Base-by-base conservation (phyloP, 2,113 vertebrate species). In the Cyanocitta stelleri region DNA sequence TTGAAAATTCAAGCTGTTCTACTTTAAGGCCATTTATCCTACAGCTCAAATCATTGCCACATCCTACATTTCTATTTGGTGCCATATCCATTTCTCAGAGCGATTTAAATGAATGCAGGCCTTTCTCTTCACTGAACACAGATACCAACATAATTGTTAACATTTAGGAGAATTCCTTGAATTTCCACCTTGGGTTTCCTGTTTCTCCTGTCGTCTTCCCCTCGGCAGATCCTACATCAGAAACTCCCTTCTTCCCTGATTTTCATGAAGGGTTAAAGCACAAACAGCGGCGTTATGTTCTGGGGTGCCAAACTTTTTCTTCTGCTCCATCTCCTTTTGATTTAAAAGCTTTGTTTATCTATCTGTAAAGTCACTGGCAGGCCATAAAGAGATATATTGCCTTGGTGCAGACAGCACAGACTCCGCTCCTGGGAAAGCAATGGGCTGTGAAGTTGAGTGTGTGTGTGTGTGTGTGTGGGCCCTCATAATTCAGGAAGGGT, bases 321-420 rank as follows among this genome's bases (percentile, higher is more conserved):
- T 92, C 59, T 95, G 77, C 84, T 95, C 66, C 7, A 0, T 82
- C 84, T 82, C 87, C 83, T 94, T 83, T 88, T 97, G 97, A 98
- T 97, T 98, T 97, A 98, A 96, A 78, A 54, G 83, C 94, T 97
- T 97, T 97, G 87, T 97, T 93, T 96, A 97, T 95, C 89, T 93
- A 94, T 89, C 89, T 90, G 83, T 92, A 84, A 96, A 97, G 96
- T 96, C 92, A 84, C 96, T 90, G 92, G 82, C 96, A 97, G 92
- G 94, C 87, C 41, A 83, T 72, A 92, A 63, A 89, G 96, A 97
- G 94, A 98, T 97, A 93, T 96, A 97, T 97, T 96, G 94, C 87
- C 95, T 88, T 92, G 86, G 90, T 97, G 90, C 95, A 96, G 96
- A 96, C 96, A 95, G 89, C 92, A 94, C 93, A 95, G 88, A 80